Conservation (phyloP, 2,888 invertebrate species). For the Apotomis capreana region DNA sequence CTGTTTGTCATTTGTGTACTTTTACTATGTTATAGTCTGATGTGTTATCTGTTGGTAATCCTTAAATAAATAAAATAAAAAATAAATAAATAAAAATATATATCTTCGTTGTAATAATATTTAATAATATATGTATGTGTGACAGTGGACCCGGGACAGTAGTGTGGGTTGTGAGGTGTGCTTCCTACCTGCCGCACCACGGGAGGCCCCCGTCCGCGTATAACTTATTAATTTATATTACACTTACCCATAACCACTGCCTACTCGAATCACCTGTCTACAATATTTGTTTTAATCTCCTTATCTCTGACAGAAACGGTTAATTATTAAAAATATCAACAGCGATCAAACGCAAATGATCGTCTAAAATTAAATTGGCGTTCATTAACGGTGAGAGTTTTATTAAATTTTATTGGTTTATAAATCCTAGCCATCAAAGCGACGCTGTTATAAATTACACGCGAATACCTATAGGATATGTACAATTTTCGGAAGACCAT, state of each 20-base stretch:
- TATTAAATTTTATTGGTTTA: conserved; percentile 70
- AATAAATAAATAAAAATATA: conserved; percentile 6
- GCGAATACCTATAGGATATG: conserved; percentile 40
- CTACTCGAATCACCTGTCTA: conserved; percentile 77
- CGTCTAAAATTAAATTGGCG: conserved; percentile 66
- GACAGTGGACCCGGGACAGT: conserved; percentile 18
- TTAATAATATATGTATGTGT: conserved; percentile 10
- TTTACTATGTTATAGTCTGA: too few species aligned
- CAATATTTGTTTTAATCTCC: conserved; percentile 75
- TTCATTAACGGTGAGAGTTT: conserved; percentile 73
- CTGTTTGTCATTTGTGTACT: too few species aligned
- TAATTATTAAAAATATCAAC: conserved; percentile 80
- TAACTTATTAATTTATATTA: conserved; percentile 81
- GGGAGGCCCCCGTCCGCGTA: conserved; percentile 67
- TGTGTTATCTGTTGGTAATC: too few species aligned
- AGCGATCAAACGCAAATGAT: conserved; percentile 78
- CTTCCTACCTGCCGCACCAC: conserved; percentile 52
- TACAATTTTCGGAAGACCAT: too few species aligned
- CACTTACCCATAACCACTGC: conserved; percentile 70
- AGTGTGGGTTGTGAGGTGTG: conserved; percentile 19
- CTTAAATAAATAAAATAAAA: too few species aligned
- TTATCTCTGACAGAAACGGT: conserved; percentile 69
- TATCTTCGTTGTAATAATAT: conserved; percentile 22
- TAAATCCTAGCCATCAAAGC: conserved; percentile 53
- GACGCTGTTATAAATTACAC: conserved; percentile 57